These are phyloP conservation scores for Hylia prasina DNA, from an alignment of 2,113 vertebrate species.

Conservation along the genomic window DNA sequence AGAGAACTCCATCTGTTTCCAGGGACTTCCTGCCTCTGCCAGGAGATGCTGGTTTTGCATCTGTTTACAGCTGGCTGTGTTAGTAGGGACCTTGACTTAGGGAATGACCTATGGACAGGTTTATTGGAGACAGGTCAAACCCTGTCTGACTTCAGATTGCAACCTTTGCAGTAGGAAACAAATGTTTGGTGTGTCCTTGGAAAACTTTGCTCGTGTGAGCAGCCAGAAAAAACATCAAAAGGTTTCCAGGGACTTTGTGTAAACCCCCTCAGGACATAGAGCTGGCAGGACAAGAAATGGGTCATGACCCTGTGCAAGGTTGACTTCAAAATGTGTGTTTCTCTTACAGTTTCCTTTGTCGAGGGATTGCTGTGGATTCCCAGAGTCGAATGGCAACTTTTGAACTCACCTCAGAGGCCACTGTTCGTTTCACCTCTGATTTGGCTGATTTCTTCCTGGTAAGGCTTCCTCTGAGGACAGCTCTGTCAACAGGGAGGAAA, in stretches of 20 bases:
- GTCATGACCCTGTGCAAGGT: background rate
- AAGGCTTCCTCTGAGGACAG: background rate
- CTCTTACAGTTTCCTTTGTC: constrained; percentile 85
- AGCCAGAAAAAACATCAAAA: constrained; percentile 15
- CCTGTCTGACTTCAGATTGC: background rate
- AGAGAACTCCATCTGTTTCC: too few relatives aligned
- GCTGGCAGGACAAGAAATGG: constrained; percentile 5
- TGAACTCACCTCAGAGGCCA: constrained; percentile 74
- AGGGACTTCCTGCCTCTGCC: too few relatives aligned
- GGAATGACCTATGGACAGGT: background rate
- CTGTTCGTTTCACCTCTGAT: constrained; percentile 79
- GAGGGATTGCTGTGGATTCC: constrained; percentile 78
- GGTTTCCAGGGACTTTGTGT: background rate
- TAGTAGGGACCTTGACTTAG: background rate
- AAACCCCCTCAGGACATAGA: background rate
- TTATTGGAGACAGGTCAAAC: background rate
- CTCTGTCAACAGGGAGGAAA: background rate
- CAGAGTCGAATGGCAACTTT: constrained; percentile 77
- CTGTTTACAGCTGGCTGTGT: background rate
- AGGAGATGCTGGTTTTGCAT: background rate
- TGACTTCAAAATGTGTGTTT: background rate
- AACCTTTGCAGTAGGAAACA: background rate
- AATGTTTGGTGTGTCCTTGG: constrained; percentile 29
- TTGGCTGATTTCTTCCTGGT: constrained; percentile 88
- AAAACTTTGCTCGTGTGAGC: background rate